These are phyloP conservation scores for Tribolium castaneum DNA, from an alignment of 1,140 invertebrate species.

Conservation along the genomic window DNA sequence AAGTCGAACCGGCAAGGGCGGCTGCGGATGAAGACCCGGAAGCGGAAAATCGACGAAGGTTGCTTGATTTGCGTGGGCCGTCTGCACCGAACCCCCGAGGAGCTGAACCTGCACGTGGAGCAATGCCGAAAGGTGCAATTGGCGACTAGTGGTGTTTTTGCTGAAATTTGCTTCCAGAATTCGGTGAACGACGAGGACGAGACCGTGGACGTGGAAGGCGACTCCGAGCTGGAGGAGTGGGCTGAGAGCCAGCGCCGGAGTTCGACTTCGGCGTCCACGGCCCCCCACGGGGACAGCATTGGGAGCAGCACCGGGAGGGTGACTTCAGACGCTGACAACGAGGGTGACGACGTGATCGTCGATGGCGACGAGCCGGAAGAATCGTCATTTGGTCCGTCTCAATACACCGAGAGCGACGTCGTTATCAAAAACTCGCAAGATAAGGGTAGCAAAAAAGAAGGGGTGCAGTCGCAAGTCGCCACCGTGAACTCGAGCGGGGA, in stretches of 20 bases:
- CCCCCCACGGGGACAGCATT: constrained; percentile 47
- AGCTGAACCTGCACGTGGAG: constrained; percentile 80
- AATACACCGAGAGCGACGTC: constrained; percentile 76
- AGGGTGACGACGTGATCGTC: constrained; percentile 79
- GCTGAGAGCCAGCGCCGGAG: constrained; percentile 58
- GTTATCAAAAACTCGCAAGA: constrained; percentile 54
- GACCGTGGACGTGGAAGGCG: constrained; percentile 69
- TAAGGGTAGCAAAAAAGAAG: constrained; percentile 54
- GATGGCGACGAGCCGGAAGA: constrained; percentile 79
- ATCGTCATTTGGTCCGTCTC: constrained; percentile 72
- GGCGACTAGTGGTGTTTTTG: too few species aligned
- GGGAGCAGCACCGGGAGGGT: constrained; percentile 54
- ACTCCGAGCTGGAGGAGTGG: constrained; percentile 63
- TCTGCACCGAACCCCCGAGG: constrained; percentile 71
- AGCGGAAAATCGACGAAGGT: constrained; percentile 77
- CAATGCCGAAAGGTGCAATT: constrained; percentile 68
- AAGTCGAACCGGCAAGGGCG: constrained; percentile 82
- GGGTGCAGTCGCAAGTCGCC: constrained; percentile 62
- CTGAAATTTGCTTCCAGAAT: constrained; percentile 27
- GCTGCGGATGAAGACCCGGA: constrained; percentile 68
- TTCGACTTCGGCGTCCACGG: constrained; percentile 51
- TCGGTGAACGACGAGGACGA: constrained; percentile 65
- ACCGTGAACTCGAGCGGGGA: constrained; percentile 63
- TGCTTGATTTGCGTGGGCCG: constrained; percentile 85
- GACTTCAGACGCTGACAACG: constrained; percentile 65